Base-by-base conservation (phyloP, 2,797 vertebrate species). In the Gadopsis bispinosus region DNA sequence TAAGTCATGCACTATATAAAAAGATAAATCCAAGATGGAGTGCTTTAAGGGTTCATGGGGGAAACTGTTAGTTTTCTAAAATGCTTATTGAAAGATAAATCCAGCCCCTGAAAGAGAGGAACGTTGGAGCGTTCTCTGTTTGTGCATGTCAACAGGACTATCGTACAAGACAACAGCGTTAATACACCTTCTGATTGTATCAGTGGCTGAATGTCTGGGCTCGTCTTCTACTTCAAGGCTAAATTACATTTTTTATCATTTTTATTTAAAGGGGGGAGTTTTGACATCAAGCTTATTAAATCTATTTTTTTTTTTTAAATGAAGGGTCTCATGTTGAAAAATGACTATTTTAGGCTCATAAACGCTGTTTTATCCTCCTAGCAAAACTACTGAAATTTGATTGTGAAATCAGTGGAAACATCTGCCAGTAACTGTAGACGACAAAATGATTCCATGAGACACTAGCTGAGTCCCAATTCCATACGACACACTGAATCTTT, bases 21-120 rank as follows among this genome's bases (percentile, higher is more conserved):
- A 48, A 55, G 47, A 56, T 68, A 41, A 80, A 43, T 59, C 43
- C 61, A 35, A 60, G 53, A 73, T 65, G 20, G 81, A 80, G 41
- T 55, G 71, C 77, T 80, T 65, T 39, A 66, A 78, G 54, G 48
- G 74, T 66, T 76, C 19, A 54, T 45, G 53, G 58, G 71, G 75
- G 59, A 68, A 67, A 47, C 3, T 1, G 43, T 75, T 64, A 59
- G 51, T 72, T 78, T 75, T 75, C 48, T 74, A 60, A 69, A 54
- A 16, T 43, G 62, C 72, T 75, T 71, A 72, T 71, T 73, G 70
- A 83, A 83, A 83, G 79, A 45, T 84, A 80, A 88, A 88, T 77
- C 51, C 54, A 74, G 58, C 31, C 26, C 35, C 51, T 67, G 20
- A 53, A 74, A 73, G 65, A 86, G 54, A 78, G 26, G 48, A 66